Conservation (phyloP, 2,113 vertebrate species). For the Toxotes chatareus region DNA sequence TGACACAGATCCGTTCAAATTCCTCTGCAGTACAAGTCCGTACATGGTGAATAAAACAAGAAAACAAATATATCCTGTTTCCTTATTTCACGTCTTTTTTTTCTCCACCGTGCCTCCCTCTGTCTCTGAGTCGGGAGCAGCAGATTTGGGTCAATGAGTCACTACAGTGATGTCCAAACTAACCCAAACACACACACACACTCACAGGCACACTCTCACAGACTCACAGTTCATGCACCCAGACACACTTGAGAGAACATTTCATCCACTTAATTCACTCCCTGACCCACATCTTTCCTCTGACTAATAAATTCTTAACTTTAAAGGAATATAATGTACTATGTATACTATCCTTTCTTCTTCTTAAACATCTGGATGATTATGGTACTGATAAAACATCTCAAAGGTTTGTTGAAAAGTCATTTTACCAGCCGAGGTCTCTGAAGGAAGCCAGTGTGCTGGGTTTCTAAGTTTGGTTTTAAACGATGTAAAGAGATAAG, state of each 20-base stretch:
- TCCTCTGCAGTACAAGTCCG: not conserved
- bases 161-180: conserved; percentile 37
- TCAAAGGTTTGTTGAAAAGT: not conserved
- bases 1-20: not conserved
- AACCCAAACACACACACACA: conserved; percentile 19
- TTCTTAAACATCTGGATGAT: not conserved
- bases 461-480: too few species aligned
- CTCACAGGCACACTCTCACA: not conserved
- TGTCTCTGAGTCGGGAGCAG: conserved; percentile 36
- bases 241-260: conserved; percentile 16
- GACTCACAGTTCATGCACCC: not conserved
- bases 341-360: not conserved
- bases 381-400: not conserved
- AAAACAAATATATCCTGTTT: conserved; percentile 6
- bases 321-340: not conserved
- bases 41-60: conserved; percentile 2
- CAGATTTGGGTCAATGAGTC: conserved; percentile 60
- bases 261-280: conserved; percentile 9
- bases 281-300: conserved; percentile 2
- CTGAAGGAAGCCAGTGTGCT: too few species aligned
- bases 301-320: not conserved
- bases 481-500: not conserved
- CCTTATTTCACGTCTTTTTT: not conserved
- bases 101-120: not conserved
- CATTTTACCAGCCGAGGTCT: not conserved